Evolutionary conservation across 92 coral and sea anemone genomes (phyloP), one percentile per base, ranked within the genome.

Genomic region (Umimayanthus kanabou): DNA sequence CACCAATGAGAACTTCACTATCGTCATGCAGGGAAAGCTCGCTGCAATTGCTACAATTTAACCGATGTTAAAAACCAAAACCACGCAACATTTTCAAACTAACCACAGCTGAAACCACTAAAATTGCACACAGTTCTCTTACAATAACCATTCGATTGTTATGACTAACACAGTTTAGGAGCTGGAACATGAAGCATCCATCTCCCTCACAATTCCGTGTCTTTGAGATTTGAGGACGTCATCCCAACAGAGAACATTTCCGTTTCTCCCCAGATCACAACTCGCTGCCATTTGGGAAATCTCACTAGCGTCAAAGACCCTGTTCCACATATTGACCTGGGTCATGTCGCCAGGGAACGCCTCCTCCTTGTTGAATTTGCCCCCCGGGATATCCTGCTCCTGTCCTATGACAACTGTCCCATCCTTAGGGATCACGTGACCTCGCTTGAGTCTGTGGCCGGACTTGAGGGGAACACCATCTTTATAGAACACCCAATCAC

Each of bases 381-480:
- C 87, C 11, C 87, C 87, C 3, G 87, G 87, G 2, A 49, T 18
- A 26, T 83, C 87, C 55, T 83, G 87, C 26, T 83, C 87, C 42
- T 83, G 87, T 45, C 87, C 87, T 1, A 83, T 67, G 77, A 83
- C 87, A 30, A 83, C 87, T 67, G 55, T 83, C 6, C 87, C 87
- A 28, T 83, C 87, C 77, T 42, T 83, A 5, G 87, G 79, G 6
- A 83, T 83, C 65, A 83, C 87, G 78, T 83, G 78, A 42, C 78
- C 26, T 47, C 87, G 87, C 50, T 83, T 83, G 43, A 83, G 64
- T 43, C 26, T 43, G 77, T 50, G 29, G 10, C 87, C 87, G n/a
- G 77, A 43, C 26, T 83, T 70, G 42, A 83, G 69, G 22, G 87
- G 66, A 47, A 18, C 9, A 22, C 87, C 87, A 43, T 83, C 87